These are phyloP conservation scores for Drosophila arizonae DNA, from an alignment of 1,140 invertebrate genomes.

Conservation along the genomic window DNA sequence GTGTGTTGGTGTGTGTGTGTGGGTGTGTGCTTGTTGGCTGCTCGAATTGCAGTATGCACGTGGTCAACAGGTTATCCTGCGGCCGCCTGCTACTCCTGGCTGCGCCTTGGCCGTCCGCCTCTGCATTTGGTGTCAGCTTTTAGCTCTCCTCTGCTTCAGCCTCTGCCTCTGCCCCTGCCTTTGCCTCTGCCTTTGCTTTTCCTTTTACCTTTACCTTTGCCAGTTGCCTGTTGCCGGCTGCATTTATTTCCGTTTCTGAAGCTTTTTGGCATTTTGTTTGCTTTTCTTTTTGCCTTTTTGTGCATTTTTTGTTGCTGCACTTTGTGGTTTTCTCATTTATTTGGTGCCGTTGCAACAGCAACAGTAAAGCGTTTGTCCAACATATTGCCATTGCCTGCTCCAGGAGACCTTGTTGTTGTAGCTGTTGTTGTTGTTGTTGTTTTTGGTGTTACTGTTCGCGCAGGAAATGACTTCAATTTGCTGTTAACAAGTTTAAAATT, in stretches of 20 bases:
- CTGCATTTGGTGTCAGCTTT: neutral
- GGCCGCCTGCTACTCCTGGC: conserved; percentile 42
- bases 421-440: too few species aligned
- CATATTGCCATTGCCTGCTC: conserved; percentile 51
- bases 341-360: conserved; percentile 40
- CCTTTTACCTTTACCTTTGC: neutral
- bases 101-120: conserved; percentile 17
- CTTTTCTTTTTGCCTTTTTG: conserved; percentile 50
- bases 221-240: conserved; percentile 43
- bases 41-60: conserved; percentile 72
- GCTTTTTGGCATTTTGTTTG: conserved; percentile 79
- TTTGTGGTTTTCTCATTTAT: conserved; percentile 79
- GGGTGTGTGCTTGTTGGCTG: conserved; percentile 13
- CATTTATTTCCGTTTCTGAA: conserved; percentile 80
- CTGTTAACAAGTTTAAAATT: conserved; percentile 81
- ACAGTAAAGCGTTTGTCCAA: conserved; percentile 29
- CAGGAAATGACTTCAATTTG: conserved; percentile 81
- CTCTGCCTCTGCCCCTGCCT: too few species aligned
- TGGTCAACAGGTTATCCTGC: conserved; percentile 81
- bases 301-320: conserved; percentile 55
- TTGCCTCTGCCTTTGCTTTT: neutral
- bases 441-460: conserved; percentile 23
- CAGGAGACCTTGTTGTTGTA: conserved; percentile 13
- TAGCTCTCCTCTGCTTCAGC: neutral
- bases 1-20: conserved; percentile 28